Base-by-base conservation (phyloP, 2,888 invertebrate genomes). In the Mythimna lalbum region DNA sequence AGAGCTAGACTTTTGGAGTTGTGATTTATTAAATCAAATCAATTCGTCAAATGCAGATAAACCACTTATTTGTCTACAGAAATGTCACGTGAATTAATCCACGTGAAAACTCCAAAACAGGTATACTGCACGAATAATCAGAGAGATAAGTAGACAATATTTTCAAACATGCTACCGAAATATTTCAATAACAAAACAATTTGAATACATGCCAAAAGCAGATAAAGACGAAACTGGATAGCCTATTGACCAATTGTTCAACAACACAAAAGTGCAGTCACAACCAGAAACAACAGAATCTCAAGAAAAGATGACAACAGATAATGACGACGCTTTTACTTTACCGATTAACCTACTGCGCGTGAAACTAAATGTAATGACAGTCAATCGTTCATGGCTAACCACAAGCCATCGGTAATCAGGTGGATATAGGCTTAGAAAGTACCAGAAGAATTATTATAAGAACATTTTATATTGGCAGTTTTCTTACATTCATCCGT, bases 291-390 rank as follows among this genome's bases (percentile, higher is more conserved):
- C 57, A 56, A 21, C 17, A 27, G 59, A 66, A 53, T 27, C 17
- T 23, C 65, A 53, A 53, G 60, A 68, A 43, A 33, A 65, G 43
- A 72, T 59, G 65, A 64, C 63, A 73, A 50, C 52, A 39, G 52
- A 75, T 63, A 74, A 67, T 65, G 63, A 36, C 49, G 47, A 56
- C 53, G 76, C 76, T 76, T 77, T 71, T 64, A 71, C 69, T 56
- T 50, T 62, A 67, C 62, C 73, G 62, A 83, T 78, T 82, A 83
- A 82, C 82, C 83, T 66, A 82, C 57, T 83, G 69, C 61, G 64
- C 77, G 80, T 66, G 69, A 72, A 73, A 76, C 69, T 80, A 72
- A 80, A 73, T 50, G 33, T 68, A 74, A 77, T 69, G 65, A 66
- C 73, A 69, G 63, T n/a, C 59, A 68, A 72, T 73, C 63, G 56